Conservation (phyloP, 1,140 invertebrate species). For the Hylaeus volcanicus region DNA sequence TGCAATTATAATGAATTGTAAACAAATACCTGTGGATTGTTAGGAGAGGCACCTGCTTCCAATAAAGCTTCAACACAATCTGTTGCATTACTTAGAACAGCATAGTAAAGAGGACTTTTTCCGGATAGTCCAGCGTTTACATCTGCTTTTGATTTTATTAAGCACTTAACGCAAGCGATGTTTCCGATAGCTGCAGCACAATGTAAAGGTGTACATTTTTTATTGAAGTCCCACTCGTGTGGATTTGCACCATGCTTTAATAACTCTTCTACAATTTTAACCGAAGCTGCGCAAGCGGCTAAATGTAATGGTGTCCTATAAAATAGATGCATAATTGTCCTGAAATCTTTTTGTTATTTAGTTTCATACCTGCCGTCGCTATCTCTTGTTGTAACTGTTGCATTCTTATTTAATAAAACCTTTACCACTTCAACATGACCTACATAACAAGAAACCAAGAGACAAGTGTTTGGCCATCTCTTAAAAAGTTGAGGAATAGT, state of each 20-base stretch:
- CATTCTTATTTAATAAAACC: slow-evolving; percentile 67
- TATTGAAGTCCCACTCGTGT: slow-evolving; percentile 84
- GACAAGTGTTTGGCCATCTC: slow-evolving; percentile 76
- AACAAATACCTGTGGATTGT: slow-evolving; percentile 85
- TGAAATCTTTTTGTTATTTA: background rate
- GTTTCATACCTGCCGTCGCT: slow-evolving; percentile 74
- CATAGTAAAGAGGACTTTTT: slow-evolving; percentile 86
- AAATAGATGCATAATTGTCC: background rate
- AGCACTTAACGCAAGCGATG: slow-evolving; percentile 81
- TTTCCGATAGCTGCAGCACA: slow-evolving; percentile 87
- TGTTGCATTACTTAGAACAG: slow-evolving; percentile 85
- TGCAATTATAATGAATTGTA: background rate
- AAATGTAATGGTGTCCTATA: slow-evolving; percentile 88
- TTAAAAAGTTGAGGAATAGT: slow-evolving; percentile 62
- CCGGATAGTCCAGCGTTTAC: slow-evolving; percentile 87
- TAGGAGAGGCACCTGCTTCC: slow-evolving; percentile 86
- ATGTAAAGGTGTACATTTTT: slow-evolving; percentile 87
- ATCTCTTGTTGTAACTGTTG: slow-evolving; percentile 68
- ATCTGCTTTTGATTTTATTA: slow-evolving; percentile 85
- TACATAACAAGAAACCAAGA: slow-evolving; percentile 73
- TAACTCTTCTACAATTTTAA: slow-evolving; percentile 84
- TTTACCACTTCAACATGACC: slow-evolving; percentile 71
- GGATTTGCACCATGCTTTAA: slow-evolving; percentile 85
- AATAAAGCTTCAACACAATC: slow-evolving; percentile 86
- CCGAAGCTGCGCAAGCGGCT: slow-evolving; percentile 85